Evolutionary conservation across 2,797 vertebrate species (phyloP).

Genomic region (Clamator glandarius): DNA sequence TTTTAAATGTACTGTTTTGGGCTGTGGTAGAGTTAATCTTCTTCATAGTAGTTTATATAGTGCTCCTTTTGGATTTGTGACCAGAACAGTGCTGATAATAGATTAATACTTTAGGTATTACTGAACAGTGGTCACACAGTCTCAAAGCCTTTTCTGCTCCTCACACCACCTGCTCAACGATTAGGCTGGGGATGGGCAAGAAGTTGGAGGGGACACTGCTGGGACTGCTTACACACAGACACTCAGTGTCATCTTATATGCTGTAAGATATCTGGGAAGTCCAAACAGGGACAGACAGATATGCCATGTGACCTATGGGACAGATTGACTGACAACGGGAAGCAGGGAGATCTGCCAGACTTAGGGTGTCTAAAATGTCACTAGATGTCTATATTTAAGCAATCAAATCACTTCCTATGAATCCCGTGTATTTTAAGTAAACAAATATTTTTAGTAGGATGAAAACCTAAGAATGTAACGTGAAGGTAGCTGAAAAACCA

Average conservation of each 20-base stretch:
- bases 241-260: not conserved
- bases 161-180: accelerated
- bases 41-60: not conserved
- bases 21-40: not conserved
- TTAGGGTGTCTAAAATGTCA: not conserved
- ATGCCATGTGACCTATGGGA: not conserved
- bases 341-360: not conserved
- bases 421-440: not conserved
- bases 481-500: not conserved
- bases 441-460: not conserved
- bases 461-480: not conserved
- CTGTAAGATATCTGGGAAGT: not conserved
- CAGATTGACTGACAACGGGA: not conserved
- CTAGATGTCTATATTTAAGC: not conserved
- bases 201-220: not conserved
- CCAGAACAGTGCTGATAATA: too few species aligned
- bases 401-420: not conserved
- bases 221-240: not conserved
- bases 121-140: not conserved
- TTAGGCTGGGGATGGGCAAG: not conserved
- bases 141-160: not conserved
- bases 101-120: not conserved
- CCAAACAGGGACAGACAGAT: not conserved
- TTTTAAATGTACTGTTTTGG: not conserved
- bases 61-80: not conserved